These are phyloP conservation scores for Pholis gunnellus DNA, from an alignment of 2,113 vertebrate genomes.

Conservation along the genomic window DNA sequence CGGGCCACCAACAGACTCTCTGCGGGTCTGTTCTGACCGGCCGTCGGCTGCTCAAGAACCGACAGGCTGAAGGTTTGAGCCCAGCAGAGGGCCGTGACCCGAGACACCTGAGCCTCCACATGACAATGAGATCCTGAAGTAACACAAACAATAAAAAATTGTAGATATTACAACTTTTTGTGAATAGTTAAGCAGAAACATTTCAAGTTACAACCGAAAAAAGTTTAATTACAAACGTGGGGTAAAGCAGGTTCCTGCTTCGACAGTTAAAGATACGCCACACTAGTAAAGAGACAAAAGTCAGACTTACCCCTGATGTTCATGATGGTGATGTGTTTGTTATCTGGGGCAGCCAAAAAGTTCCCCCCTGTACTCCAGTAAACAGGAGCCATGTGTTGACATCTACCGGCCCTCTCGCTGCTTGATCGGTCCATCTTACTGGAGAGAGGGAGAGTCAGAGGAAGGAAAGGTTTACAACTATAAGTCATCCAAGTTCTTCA, in stretches of 20 bases:
- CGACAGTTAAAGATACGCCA: background rate
- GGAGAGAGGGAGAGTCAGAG: constrained; percentile 12
- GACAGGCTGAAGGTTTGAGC: constrained; percentile 76
- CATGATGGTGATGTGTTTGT: constrained; percentile 86
- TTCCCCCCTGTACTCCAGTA: constrained; percentile 84
- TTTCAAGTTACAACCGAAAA: background rate
- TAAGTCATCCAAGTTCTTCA: background rate
- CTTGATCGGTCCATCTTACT: constrained; percentile 73
- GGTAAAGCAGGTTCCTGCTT: background rate
- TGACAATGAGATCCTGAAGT: constrained; percentile 80
- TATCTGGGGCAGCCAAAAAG: constrained; percentile 84
- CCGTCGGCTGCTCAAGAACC: constrained; percentile 55
- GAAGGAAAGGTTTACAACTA: background rate
- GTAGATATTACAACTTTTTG: background rate
- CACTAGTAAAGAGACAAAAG: background rate
- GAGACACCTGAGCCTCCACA: constrained; percentile 79
- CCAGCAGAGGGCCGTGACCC: constrained; percentile 85
- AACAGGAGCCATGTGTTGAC: constrained; percentile 78
- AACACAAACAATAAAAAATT: constrained; percentile 1
- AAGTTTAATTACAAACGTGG: too few species aligned
- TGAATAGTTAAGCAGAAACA: background rate
- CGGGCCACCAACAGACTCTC: constrained; percentile 84
- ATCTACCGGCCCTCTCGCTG: constrained; percentile 72
- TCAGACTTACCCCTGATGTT: constrained; percentile 79
- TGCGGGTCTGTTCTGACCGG: constrained; percentile 55